Conservation (phyloP, 1,140 invertebrate genomes). For the Anadara kagoshimensis region DNA sequence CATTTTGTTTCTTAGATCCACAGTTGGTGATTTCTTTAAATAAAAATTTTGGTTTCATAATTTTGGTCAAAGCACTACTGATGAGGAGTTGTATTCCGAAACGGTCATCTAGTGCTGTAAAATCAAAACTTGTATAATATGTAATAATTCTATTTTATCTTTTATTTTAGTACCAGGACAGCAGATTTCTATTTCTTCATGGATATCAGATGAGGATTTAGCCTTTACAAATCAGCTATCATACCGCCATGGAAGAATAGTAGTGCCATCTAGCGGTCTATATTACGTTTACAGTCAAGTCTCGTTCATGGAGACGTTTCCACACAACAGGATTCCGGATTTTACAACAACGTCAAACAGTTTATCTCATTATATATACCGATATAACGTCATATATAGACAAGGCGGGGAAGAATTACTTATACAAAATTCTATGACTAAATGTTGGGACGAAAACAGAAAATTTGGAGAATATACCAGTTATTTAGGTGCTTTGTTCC, state of each 20-base stretch:
- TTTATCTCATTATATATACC: slow-evolving; percentile 66
- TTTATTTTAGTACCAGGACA: slow-evolving; percentile 57
- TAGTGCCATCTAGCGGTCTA: slow-evolving; percentile 59
- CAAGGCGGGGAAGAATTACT: slow-evolving; percentile 65
- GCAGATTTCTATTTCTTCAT: slow-evolving; percentile 60
- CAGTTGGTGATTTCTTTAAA: too few species aligned
- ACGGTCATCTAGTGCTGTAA: too few species aligned
- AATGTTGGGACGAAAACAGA: slow-evolving; percentile 64
- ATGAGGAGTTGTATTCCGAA: too few species aligned
- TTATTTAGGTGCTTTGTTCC: slow-evolving; percentile 65
- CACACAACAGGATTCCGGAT: slow-evolving; percentile 21
- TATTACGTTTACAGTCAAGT: slow-evolving; percentile 68
- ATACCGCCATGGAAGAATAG: slow-evolving; percentile 63
- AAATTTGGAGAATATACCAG: slow-evolving; percentile 67
- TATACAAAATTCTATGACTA: slow-evolving; percentile 68
- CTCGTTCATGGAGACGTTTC: slow-evolving; percentile 61
- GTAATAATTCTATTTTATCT: too few species aligned
- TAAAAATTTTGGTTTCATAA: too few species aligned
- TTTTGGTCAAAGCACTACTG: too few species aligned
- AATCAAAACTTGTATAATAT: too few species aligned
- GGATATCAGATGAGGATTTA: slow-evolving; percentile 61
- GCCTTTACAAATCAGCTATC: slow-evolving; percentile 59
- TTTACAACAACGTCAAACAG: slow-evolving; percentile 49
- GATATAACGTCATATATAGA: slow-evolving; percentile 67
- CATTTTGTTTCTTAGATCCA: too few species aligned